Conservation (phyloP, 2,888 invertebrate species). For the Aleiodes testaceus region DNA sequence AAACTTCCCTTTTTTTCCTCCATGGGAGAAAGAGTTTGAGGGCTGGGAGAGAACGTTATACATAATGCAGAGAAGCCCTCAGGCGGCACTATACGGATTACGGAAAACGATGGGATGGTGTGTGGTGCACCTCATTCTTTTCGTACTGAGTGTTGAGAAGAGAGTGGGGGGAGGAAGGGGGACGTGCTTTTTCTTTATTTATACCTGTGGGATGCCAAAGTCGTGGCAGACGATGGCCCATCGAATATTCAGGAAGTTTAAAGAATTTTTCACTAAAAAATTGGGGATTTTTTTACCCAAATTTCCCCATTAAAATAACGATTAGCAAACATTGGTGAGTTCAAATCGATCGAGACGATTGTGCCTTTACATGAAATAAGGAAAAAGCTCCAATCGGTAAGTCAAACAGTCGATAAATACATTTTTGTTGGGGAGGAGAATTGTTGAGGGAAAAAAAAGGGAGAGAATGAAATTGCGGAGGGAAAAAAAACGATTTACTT, state of each 20-base stretch:
- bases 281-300: too few relatives aligned
- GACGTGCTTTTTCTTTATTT: background rate
- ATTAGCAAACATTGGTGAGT: conserved; percentile 22
- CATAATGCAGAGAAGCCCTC: conserved; percentile 29
- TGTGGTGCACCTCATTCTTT: conserved; percentile 27
- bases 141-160: conserved; percentile 5
- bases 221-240: background rate
- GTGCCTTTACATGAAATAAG: conserved; percentile 14
- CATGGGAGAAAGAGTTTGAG: conserved; percentile 3
- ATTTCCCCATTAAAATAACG: background rate
- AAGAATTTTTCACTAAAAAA: background rate
- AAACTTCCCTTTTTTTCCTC: conserved; percentile 17
- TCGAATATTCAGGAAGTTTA: conserved; percentile 15
- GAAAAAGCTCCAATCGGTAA: conserved; percentile 16
- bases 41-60: background rate
- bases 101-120: conserved; percentile 11
- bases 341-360: conserved; percentile 1
- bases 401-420: conserved; percentile 30
- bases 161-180: background rate
- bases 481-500: background rate
- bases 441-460: background rate
- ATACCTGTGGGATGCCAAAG: background rate
- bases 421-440: background rate
- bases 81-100: conserved; percentile 32
- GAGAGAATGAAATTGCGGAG: conserved; percentile 6